phyloP scores from a whole-genome alignment of 2,888 invertebrate species.

The Synanthedon myopaeformis region DNA sequence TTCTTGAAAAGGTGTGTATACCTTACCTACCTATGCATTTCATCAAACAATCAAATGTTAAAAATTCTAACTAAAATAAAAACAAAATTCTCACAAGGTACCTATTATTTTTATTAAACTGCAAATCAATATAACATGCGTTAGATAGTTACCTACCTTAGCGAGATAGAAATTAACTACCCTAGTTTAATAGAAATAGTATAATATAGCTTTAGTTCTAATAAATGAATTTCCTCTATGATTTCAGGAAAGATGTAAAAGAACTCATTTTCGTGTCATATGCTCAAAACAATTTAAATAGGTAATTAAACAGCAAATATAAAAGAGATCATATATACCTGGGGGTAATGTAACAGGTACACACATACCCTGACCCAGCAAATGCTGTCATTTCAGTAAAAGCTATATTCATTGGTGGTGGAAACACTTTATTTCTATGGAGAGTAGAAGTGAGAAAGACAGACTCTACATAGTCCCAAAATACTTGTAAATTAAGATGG shows the following conservation, averaged over 20 bases:
- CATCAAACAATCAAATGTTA: too few relatives aligned
- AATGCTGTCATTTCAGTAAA: slow-evolving; percentile 72
- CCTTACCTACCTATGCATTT: too few relatives aligned
- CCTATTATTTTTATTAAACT: background rate
- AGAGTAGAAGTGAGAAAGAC: too few relatives aligned
- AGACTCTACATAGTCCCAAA: too few relatives aligned
- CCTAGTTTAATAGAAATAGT: too few relatives aligned
- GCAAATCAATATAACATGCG: too few relatives aligned
- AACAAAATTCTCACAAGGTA: background rate
- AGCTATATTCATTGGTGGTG: slow-evolving; percentile 83
- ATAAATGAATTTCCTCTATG: slow-evolving; percentile 3
- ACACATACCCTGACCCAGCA: slow-evolving; percentile 67
- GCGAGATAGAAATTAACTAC: too few relatives aligned
- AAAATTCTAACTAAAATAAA: background rate
- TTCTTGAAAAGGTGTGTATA: slow-evolving; percentile 70
- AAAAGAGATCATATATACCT: slow-evolving; percentile 67
- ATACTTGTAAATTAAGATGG: too few relatives aligned
- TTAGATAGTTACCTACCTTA: too few relatives aligned
- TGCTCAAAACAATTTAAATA: slow-evolving; percentile 75
- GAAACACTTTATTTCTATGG: slow-evolving; percentile 76
- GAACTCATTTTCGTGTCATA: slow-evolving; percentile 81
- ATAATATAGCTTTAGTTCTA: background rate
- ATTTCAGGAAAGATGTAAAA: slow-evolving; percentile 72
- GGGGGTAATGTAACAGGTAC: slow-evolving; percentile 77
- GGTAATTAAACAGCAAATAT: slow-evolving; percentile 74